phyloP scores from a whole-genome alignment of 2,888 invertebrate genomes.

The Limnephilus rhombicus region DNA sequence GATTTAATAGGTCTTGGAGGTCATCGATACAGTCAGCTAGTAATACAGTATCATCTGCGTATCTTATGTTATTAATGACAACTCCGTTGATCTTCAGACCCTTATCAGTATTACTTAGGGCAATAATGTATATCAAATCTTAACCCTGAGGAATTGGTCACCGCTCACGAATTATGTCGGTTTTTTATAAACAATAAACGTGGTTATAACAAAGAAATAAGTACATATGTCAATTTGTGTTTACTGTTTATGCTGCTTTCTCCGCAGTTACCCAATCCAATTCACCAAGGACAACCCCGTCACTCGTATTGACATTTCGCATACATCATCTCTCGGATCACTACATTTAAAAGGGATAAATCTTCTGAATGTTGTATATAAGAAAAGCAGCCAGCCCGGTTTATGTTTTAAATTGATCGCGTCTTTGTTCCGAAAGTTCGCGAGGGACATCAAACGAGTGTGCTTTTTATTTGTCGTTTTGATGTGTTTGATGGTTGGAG shows the following conservation, averaged over 20 bases:
- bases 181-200: too few relatives aligned
- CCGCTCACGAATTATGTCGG: too few relatives aligned
- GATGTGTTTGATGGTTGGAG: neutral
- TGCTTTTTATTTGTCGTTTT: neutral
- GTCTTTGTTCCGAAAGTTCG: slow-evolving; percentile 2
- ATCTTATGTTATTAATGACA: too few relatives aligned
- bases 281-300: slow-evolving; percentile 4
- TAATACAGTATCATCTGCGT: too few relatives aligned
- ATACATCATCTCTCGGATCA: slow-evolving; percentile 41
- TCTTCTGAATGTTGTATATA: neutral
- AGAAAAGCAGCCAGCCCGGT: neutral
- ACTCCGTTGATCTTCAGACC: too few relatives aligned
- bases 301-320: slow-evolving; percentile 1
- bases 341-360: slow-evolving; percentile 24
- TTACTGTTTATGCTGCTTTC: neutral
- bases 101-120: too few relatives aligned
- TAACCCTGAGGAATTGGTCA: too few relatives aligned
- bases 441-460: neutral
- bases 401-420: neutral
- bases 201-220: too few relatives aligned
- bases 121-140: too few relatives aligned
- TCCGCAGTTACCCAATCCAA: neutral
- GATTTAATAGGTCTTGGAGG: too few relatives aligned
- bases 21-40: too few relatives aligned
- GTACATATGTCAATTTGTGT: too few relatives aligned